Base-by-base conservation (phyloP, 2,888 invertebrate genomes). In the Mimachlamys varia region DNA sequence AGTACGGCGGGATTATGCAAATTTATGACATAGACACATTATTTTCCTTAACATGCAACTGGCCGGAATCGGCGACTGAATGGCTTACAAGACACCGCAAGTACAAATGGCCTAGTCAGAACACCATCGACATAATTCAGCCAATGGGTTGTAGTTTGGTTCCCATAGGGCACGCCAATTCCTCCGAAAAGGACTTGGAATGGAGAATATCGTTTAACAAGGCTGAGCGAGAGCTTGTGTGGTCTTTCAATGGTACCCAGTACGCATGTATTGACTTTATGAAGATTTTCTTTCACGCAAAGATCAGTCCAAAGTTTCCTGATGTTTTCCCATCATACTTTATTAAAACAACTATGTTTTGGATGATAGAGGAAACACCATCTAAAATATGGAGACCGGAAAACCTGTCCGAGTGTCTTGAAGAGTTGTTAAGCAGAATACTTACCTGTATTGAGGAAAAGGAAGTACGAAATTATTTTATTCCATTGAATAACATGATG, bases 181-280 rank as follows among this genome's bases (percentile, higher is more conserved):
- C 89, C 3, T 12, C 3, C 5, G 37, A 88, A 22, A 90, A n/a
- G 53, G 55, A 90, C 12, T 2, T 55, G 10, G 89, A 90, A 53
- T 90, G 89, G 89, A 15, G 89, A 88, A 44, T 90, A 22, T 90
- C 88, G 15, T 90, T 90, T 88, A 87, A 87, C n/a, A 90, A 90
- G 19, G 53, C 89, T 5, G 89, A 90, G 19, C 33, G 88, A 38
- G 87, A 49, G 12, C 88, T 90, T 27, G 53, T 90, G 0, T 90
- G 88, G 89, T 90, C 89, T 17, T 88, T 90, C 27, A 90, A 53
- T 44, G 27, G 76, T 3, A n/a, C 55, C 0, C 87, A 89, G 19
- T 53, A 15, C 33, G 50, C 87, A 12, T 88, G 89, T 33, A 33
- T 90, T 4, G 53, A 87, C 13, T 37, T 50, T 22, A 90, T 90